A percentile compares a stretch with the other conserved stretches of the same genome.
These are phyloP conservation scores for Rhyacichthys aspro DNA, from an alignment of 2,797 vertebrate species.

Conservation along the genomic window DNA sequence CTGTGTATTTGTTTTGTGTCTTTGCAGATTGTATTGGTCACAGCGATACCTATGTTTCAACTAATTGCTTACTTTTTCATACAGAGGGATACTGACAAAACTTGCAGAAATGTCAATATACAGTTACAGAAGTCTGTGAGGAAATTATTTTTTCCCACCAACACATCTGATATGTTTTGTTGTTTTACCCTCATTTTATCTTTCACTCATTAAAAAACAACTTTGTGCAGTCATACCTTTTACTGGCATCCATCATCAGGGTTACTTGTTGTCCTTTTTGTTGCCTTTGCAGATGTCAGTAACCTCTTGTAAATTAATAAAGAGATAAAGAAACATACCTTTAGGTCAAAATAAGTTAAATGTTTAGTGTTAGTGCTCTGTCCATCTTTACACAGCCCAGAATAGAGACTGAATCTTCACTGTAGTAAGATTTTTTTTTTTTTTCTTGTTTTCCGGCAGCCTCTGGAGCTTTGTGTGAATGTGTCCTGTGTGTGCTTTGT, in stretches of 20 bases:
- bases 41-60: neutral
- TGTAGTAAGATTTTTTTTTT: too few species aligned
- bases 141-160: neutral
- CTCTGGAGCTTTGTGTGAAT: neutral
- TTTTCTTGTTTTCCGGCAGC: neutral
- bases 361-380: neutral
- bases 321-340: too few species aligned
- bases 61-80: neutral
- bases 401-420: too few species aligned
- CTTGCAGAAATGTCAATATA: neutral
- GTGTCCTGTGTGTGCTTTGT: conserved; percentile 26
- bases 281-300: too few species aligned
- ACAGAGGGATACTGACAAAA: neutral
- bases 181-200: conserved; percentile 1
- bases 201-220: conserved; percentile 20
- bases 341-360: too few species aligned
- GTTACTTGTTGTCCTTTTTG: too few species aligned
- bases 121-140: conserved; percentile 6
- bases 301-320: too few species aligned
- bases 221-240: conserved; percentile 4
- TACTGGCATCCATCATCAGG: neutral
- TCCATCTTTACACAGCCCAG: neutral
- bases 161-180: conserved; percentile 2
- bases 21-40: neutral
- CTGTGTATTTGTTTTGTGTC: conserved; percentile 1